Base-by-base conservation (phyloP, 2,797 vertebrate species). In the Kryptolebias ocellatus region DNA sequence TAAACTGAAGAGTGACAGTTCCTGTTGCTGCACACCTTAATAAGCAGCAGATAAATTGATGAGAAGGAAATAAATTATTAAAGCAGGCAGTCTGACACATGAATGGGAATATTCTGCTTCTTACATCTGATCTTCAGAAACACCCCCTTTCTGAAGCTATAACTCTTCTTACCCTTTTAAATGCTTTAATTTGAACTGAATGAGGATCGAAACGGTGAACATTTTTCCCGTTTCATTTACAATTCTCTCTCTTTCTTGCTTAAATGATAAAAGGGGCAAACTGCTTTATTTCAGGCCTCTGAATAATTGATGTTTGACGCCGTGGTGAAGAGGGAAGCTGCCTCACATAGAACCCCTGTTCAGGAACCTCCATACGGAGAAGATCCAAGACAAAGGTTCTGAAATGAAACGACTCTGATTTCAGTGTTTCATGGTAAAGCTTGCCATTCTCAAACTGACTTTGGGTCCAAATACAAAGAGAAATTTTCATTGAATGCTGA, bases 251-350 rank as follows among this genome's bases (percentile, higher is more conserved):
- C 71, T 86, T 78, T 84, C 79, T 75, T 83, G 67, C 68, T 76
- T 76, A 72, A 74, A 59, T 79, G 72, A 76, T 57, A 73, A 67
- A 74, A 54, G 80, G 83, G 74, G 78, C 68, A 89, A 87, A 88
- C 77, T 37, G 59, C 88, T 86, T 90, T 91, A 90, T 90, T 88
- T 89, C 76, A 83, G 64, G 63, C 51, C 29, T 70, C 53, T 93
- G 86, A 93, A 93, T 92, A 91, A 93, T 93, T 90, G 79, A 93
- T 90, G 74, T 7, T 46, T 49, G 79, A 78, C 66, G 60, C 76
- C 79, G 80, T 77, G 74, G 63, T 74, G 75, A 76, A 80, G 85
- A 78, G 84, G 78, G 86, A 85, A 85, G 71, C 74, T 82, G 20
- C 70, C 84, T 87, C 72, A 54, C 85, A 64, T 70, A 78, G 70